These are phyloP conservation scores for Tyrophagus putrescentiae DNA, from an alignment of 1,140 invertebrate species.

Conservation along the genomic window DNA sequence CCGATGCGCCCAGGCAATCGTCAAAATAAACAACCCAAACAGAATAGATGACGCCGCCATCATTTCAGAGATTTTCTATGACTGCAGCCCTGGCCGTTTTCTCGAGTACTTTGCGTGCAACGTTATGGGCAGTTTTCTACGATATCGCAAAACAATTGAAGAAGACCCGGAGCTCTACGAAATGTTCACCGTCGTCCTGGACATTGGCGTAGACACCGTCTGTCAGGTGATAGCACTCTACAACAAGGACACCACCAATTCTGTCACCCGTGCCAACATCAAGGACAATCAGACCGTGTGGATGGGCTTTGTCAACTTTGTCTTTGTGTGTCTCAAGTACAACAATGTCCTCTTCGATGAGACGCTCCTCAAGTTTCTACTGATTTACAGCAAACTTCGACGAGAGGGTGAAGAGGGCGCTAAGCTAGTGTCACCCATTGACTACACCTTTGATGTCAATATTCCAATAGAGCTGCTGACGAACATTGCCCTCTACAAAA, in stretches of 20 bases:
- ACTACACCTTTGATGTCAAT: neutral
- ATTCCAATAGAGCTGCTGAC: neutral
- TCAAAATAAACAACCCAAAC: neutral
- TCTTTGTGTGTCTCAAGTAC: neutral
- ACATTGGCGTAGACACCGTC: neutral
- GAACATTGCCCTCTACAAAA: neutral
- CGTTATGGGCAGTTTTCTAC: neutral
- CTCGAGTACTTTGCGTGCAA: neutral
- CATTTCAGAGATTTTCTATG: neutral
- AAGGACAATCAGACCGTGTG: neutral
- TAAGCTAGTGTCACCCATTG: neutral
- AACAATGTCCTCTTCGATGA: neutral
- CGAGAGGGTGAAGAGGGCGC: neutral
- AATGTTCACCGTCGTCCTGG: neutral
- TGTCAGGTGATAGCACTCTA: neutral
- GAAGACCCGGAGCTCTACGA: neutral
- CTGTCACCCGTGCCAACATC: neutral
- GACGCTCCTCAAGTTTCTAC: slow-evolving; percentile 4
- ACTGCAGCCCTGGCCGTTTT: neutral
- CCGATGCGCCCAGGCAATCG: slow-evolving; percentile 1
- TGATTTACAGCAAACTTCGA: neutral
- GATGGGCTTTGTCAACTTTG: slow-evolving; percentile 1
- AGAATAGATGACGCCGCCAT: neutral
- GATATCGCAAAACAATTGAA: neutral
- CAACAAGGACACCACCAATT: neutral